Evolutionary conservation across 2,797 vertebrate species (phyloP), one percentile per base, ranked within the genome.

Genomic region (Florisuga fusca): DNA sequence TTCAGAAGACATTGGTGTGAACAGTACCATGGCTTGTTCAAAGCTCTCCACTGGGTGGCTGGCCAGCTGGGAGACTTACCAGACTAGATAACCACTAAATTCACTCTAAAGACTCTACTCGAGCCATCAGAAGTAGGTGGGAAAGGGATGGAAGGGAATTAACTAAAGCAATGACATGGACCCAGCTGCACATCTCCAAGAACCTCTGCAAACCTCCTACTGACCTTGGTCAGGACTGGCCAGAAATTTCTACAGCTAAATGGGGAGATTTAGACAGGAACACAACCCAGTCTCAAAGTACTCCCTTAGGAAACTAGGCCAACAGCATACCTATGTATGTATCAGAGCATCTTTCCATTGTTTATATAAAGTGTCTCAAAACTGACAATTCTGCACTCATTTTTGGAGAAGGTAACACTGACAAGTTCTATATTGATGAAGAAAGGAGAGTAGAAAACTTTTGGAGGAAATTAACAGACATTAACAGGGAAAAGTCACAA

Each of bases 321-420:
- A 68, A 87, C 90, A 61, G 15, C 8, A 45, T 5, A 51, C 3
- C 7, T 19, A 62, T 17, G 2, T 22, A 18, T 41, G 36, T 50
- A 45, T 33, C 66, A 38, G 20, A 21, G 27, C 4, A n/a, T 67
- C 73, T 54, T 62, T 31, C 69, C 33, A 22, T 8, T 46, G 48
- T 13, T 75, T 25, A 54, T 14, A 18, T 11, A 3, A 77, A 59
- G 5, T 10, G 27, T 38, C 11, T 55, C 50, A 58, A 50, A 48
- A 78, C n/a, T 12, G 17, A 31, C 0, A 4, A 48, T 6, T 38
- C 17, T 0, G 1, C 10, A 7, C 27, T 59, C 38, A 12, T 21
- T 71, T 34, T 62, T 31, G 13, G 8, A 7, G 8, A 61, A 57
- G 8, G 48, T 38, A 51, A 51, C 10, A 51, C 9, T 29, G n/a